Percentiles rank a stretch among this genome's conserved stretches.
phyloP scores from a whole-genome alignment of 2,797 vertebrate genomes.

The Knipowitschia caucasica region DNA sequence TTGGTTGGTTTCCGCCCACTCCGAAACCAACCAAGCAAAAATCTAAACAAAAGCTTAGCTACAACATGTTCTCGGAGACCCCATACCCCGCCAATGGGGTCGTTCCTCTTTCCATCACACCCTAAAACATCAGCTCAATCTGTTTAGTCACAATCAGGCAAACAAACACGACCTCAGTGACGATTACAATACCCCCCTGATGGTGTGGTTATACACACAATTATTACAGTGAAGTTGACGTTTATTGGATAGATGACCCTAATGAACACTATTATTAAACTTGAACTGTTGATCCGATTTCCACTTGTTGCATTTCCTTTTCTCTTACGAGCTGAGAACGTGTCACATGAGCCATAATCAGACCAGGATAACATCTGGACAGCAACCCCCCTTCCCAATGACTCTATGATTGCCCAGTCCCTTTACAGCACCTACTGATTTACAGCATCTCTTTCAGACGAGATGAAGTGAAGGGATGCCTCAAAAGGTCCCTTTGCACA shows the following conservation, averaged over 20 bases:
- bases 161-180: no score
- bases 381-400: slow-evolving; percentile 21
- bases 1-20: no score
- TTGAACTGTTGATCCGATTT: not conserved
- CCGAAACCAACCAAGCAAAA: no score
- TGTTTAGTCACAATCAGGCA: no score
- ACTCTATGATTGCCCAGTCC: slow-evolving; percentile 52
- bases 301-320: slow-evolving; percentile 43
- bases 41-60: no score
- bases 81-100: no score
- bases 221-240: not conserved
- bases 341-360: slow-evolving; percentile 17
- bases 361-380: slow-evolving; percentile 40
- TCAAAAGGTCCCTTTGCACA: slow-evolving; percentile 16
- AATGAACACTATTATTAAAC: not conserved
- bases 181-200: no score
- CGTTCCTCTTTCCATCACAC: no score
- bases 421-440: slow-evolving; percentile 41
- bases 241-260: not conserved
- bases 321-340: slow-evolving; percentile 13
- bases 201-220: no score
- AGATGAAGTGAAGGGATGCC: slow-evolving; percentile 31
- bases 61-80: no score
- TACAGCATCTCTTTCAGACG: slow-evolving; percentile 42
- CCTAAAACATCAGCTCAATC: no score